Conservation (phyloP, 2,113 vertebrate genomes). For the Oncorhynchus nerka region DNA sequence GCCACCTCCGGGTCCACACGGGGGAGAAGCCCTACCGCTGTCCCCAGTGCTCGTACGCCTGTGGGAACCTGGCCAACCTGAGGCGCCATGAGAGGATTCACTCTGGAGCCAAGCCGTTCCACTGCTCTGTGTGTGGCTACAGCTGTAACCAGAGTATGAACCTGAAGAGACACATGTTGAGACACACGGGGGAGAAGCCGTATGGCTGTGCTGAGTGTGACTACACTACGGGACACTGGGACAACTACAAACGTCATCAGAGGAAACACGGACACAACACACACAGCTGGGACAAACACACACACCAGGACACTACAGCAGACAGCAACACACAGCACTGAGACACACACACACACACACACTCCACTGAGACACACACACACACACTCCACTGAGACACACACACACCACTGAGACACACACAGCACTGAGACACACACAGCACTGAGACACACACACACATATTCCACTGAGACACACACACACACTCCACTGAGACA, state of each 20-base stretch:
- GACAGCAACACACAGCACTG: too few species aligned
- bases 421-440: too few species aligned
- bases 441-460: constrained; percentile 12
- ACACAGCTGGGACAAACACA: constrained; percentile 78
- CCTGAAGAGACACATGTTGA: constrained; percentile 95
- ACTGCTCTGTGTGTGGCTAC: constrained; percentile 90
- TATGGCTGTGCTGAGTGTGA: constrained; percentile 86
- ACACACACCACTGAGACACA: too few species aligned
- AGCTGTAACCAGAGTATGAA: constrained; percentile 99
- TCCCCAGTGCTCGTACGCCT: constrained; percentile 88
- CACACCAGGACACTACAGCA: background rate
- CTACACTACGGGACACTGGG: constrained; percentile 96
- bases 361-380: too few species aligned
- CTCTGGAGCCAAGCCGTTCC: constrained; percentile 94
- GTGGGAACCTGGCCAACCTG: constrained; percentile 94
- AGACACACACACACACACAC: too few species aligned
- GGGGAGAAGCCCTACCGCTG: constrained; percentile 91
- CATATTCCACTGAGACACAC: constrained; percentile 25
- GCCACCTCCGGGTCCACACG: constrained; percentile 88
- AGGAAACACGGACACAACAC: constrained; percentile 86
- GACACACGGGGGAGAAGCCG: constrained; percentile 92
- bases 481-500: constrained; percentile 9
- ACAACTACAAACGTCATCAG: constrained; percentile 99
- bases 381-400: too few species aligned
- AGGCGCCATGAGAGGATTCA: constrained; percentile 93